These are phyloP conservation scores for Ametastegia equiseti DNA, from an alignment of 2,888 invertebrate species.

Conservation along the genomic window DNA sequence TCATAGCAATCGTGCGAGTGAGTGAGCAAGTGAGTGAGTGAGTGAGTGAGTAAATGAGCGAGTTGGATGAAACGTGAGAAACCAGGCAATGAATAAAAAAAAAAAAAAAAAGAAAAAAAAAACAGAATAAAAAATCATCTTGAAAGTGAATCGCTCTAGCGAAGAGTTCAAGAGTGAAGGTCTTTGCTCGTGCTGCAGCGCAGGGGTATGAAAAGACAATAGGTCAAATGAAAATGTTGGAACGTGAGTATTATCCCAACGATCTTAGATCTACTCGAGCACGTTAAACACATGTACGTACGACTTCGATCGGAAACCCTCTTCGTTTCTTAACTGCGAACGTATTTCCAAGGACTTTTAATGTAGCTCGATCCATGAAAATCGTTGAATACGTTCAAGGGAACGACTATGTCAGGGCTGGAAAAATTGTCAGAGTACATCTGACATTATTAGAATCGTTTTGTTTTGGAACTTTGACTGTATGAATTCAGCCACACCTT, in stretches of 20 bases:
- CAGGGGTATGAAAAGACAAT: constrained; percentile 65
- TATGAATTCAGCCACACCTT: too few relatives aligned
- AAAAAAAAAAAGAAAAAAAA: neutral
- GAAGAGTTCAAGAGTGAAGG: constrained; percentile 72
- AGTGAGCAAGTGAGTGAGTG: too few relatives aligned
- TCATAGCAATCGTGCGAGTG: too few relatives aligned
- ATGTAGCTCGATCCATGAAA: too few relatives aligned
- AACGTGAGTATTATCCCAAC: constrained; percentile 70
- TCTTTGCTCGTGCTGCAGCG: constrained; percentile 50
- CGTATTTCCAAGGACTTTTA: too few relatives aligned
- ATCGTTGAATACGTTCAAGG: too few relatives aligned
- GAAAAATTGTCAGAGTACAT: too few relatives aligned
- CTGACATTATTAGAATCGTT: too few relatives aligned
- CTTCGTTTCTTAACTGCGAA: neutral
- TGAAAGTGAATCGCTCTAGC: constrained; percentile 69
- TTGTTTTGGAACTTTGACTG: too few relatives aligned
- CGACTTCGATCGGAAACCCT: neutral
- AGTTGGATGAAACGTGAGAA: neutral
- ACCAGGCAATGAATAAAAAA: neutral
- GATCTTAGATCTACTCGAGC: constrained; percentile 3
- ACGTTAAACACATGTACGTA: neutral
- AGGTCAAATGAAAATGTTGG: constrained; percentile 73
- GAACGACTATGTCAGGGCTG: too few relatives aligned
- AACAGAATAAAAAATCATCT: constrained; percentile 65
- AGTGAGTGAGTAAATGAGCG: too few relatives aligned